Evolutionary conservation across 1,140 invertebrate genomes (phyloP), one percentile per base, ranked within the genome.

Genomic region (Adoxophyes honmai): DNA sequence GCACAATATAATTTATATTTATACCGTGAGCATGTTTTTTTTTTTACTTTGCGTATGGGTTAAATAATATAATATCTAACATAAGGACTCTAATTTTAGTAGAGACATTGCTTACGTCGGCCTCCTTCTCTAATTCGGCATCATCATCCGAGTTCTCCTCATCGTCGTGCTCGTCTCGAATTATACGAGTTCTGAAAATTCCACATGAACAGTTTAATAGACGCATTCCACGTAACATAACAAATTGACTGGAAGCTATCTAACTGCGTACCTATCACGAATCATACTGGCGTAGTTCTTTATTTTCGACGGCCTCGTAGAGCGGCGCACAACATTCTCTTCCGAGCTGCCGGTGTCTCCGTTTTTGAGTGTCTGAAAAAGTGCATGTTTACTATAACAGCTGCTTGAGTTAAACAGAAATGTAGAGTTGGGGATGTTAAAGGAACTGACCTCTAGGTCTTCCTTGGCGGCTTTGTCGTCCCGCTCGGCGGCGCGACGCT

Each of bases 241-340:
- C 10, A 53, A 16, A 36, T 52, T 57, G 36, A n/a, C 33, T 39
- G 53, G 14, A 35, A 38, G 37, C 1, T 35, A 18, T 0, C 21
- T 21, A 52, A 52, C 15, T 39, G 16, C 21, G 16, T 66, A 72
- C 68, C 69, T 80, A 52, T 81, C 78, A 0, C 79, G 69, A 5
- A 90, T 79, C 82, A 90, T 88, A 62, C 88, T 88, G 0, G 88
- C 88, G 64, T 90, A 90, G 59, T 90, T 85, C 66, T 85, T 89
- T 4, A 89, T 80, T 56, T 86, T 87, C 0, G 78, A 87, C 0
- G 86, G 84, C 7, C 88, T 64, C 7, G 85, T 78, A 0, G 88
- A 90, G 0, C 88, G 78, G 0, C 87, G 79, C 5, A 86, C 59
- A 0, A 61, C 64, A 11, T 13, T 15, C 4, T 83, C 82, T 16